Conservation (phyloP, 2,888 invertebrate genomes). For the Galerucella nymphaeae region DNA sequence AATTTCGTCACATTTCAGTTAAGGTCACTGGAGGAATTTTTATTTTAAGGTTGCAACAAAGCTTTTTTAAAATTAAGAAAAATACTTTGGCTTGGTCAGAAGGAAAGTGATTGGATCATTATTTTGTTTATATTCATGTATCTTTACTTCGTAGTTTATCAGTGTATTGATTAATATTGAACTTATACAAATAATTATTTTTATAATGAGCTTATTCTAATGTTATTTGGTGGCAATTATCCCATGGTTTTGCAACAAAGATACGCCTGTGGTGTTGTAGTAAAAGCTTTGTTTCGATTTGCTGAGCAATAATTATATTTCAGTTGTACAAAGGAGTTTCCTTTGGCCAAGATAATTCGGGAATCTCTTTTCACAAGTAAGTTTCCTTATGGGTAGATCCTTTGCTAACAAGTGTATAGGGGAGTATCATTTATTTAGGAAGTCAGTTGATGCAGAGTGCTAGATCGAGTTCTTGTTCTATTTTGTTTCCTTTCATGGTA, state of each 20-base stretch:
- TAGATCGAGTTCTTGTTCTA: constrained; percentile 31
- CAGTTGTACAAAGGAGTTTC: constrained; percentile 37
- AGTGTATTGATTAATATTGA: not conserved
- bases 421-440: constrained; percentile 40
- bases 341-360: constrained; percentile 35
- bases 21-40: too few relatives aligned
- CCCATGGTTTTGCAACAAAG: constrained; percentile 4
- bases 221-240: constrained; percentile 12
- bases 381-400: constrained; percentile 39
- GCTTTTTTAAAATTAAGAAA: too few relatives aligned
- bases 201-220: not conserved
- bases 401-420: constrained; percentile 26
- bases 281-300: constrained; percentile 36
- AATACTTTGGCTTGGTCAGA: too few relatives aligned
- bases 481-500: constrained; percentile 35
- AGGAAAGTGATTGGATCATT: too few relatives aligned
- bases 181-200: not conserved
- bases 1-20: too few relatives aligned
- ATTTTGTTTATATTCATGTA: too few relatives aligned
- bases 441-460: constrained; percentile 37
- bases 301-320: constrained; percentile 35
- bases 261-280: constrained; percentile 2
- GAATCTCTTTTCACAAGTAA: constrained; percentile 31
- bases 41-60: too few relatives aligned
- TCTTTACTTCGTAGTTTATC: too few relatives aligned